Conservation (phyloP, 2,888 invertebrate species). For the Plebejus anna region DNA sequence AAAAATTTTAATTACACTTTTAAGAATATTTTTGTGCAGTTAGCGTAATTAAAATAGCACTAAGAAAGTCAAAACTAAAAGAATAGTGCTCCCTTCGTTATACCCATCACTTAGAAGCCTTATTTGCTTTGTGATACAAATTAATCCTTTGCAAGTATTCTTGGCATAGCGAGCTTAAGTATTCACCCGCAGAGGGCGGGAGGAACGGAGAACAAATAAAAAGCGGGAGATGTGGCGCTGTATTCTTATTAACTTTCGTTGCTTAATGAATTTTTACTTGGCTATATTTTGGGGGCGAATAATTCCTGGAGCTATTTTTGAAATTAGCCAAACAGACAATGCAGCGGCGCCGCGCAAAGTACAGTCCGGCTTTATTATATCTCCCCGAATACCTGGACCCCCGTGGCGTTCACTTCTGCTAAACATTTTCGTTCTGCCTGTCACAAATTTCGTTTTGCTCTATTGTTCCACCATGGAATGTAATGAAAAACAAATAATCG, state of each 20-base stretch:
- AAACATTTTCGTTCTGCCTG: not conserved
- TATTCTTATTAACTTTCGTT: constrained; percentile 5
- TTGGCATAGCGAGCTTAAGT: constrained; percentile 12
- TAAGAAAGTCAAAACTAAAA: not conserved
- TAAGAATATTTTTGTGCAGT: not conserved
- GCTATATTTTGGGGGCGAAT: not conserved
- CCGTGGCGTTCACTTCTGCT: not conserved
- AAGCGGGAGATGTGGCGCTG: not conserved
- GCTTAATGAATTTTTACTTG: constrained; percentile 19
- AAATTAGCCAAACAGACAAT: constrained; percentile 61
- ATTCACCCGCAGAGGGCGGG: constrained; percentile 21
- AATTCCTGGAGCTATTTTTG: constrained; percentile 57
- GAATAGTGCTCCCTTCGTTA: constrained; percentile 13
- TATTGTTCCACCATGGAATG: not conserved
- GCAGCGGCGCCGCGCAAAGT: constrained; percentile 8
- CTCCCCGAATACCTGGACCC: constrained; percentile 11
- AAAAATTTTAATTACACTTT: not conserved
- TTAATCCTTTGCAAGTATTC: constrained; percentile 29
- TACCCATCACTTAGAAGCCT: not conserved
- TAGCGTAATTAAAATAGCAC: not conserved
- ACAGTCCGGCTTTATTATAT: constrained; percentile 11
- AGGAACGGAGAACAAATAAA: constrained; percentile 19
- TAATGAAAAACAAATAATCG: not conserved
- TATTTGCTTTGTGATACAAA: constrained; percentile 26
- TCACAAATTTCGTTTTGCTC: not conserved